These are phyloP conservation scores for Periophthalmus magnuspinnatus DNA, from an alignment of 2,797 vertebrate genomes.

Conservation along the genomic window DNA sequence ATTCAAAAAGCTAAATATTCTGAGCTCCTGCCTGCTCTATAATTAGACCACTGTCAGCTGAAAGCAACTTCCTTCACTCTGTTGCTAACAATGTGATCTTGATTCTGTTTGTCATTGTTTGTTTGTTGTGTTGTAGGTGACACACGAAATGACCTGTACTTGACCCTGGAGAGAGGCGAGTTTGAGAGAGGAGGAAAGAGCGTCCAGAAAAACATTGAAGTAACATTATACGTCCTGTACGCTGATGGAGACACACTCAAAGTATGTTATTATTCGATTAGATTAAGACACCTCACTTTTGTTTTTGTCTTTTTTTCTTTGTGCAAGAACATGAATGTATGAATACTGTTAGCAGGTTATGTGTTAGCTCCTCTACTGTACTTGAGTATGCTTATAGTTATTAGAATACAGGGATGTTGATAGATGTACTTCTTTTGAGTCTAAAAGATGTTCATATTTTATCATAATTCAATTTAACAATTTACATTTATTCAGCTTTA, in stretches of 20 bases:
- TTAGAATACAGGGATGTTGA: background rate
- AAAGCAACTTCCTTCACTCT: conserved; percentile 19
- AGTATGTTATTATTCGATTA: conserved; percentile 70
- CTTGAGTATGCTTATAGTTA: background rate
- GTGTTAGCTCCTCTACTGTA: too few species aligned
- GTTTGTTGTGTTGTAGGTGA: conserved; percentile 79
- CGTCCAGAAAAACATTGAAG: conserved; percentile 98
- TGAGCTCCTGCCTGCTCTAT: conserved; percentile 12
- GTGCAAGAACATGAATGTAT: background rate
- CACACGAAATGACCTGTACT: conserved; percentile 94
- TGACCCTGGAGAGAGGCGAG: conserved; percentile 94
- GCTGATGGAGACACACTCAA: conserved; percentile 96
- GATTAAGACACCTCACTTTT: background rate
- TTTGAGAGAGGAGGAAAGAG: conserved; percentile 98
- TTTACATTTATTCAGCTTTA: too few species aligned
- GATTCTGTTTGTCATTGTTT: conserved; percentile 6
- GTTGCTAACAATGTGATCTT: conserved; percentile 7
- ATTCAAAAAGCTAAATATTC: background rate
- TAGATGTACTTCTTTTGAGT: background rate
- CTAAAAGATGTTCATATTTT: background rate
- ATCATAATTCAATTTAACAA: background rate
- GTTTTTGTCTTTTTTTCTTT: conserved; percentile 23
- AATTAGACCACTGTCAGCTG: conserved; percentile 1
- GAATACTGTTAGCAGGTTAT: background rate
- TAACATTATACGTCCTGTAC: conserved; percentile 96